Conservation (phyloP, 1,140 invertebrate species). For the Pemphigus obesinymphae region DNA sequence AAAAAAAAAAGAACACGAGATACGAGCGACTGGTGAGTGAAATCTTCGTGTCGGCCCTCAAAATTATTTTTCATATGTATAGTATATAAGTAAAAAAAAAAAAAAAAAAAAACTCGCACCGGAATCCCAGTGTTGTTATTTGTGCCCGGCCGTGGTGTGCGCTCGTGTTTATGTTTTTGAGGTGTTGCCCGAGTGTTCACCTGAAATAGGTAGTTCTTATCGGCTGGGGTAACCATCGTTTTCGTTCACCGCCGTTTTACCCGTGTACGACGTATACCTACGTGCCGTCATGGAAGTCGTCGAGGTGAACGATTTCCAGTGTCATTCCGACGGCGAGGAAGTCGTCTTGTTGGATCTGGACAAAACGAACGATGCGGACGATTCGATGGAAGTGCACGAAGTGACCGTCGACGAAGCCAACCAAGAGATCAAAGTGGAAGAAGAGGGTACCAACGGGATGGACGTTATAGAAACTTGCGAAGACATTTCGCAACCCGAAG, state of each 20-base stretch:
- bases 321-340: slow-evolving; percentile 29
- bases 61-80: too few species aligned
- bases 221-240: neutral
- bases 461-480: neutral
- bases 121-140: neutral
- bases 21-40: neutral
- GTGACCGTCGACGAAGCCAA: neutral
- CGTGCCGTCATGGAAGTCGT: neutral
- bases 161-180: too few species aligned
- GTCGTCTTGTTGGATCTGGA: slow-evolving; percentile 11
- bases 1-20: too few species aligned
- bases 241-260: neutral
- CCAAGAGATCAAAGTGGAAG: neutral
- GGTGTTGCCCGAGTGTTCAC: neutral
- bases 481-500: too few species aligned
- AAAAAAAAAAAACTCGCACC: too few species aligned
- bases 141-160: too few species aligned
- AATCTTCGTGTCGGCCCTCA: neutral
- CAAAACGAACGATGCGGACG: neutral
- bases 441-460: neutral
- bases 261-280: neutral
- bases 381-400: neutral
- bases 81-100: too few species aligned
- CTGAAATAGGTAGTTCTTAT: neutral
- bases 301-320: slow-evolving; percentile 7